A percentile compares a stretch with the other conserved stretches of the same genome.
Conservation (phyloP, 2,113 vertebrate genomes). For the Atrichornis clamosus region DNA sequence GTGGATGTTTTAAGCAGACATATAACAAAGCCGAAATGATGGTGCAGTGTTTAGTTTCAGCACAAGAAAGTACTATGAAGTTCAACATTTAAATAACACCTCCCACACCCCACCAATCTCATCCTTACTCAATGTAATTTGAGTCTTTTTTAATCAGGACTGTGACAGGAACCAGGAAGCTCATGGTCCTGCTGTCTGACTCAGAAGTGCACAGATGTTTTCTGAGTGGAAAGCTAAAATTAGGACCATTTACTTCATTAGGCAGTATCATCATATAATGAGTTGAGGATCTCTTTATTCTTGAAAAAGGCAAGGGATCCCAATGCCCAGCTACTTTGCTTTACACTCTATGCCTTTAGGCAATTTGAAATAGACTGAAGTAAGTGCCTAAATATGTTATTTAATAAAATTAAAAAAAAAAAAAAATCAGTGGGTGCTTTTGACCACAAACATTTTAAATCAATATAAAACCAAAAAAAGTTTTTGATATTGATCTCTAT, state of each 20-base stretch:
- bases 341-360: background rate
- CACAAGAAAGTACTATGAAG: background rate
- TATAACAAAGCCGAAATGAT: background rate
- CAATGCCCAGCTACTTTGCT: background rate
- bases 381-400: background rate
- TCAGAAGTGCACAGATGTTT: slow-evolving; percentile 46
- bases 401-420: background rate
- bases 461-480: background rate
- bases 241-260: slow-evolving; percentile 1
- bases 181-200: slow-evolving; percentile 8
- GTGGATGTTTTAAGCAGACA: background rate
- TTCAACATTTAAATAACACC: background rate
- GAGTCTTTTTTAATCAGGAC: background rate
- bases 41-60: background rate
- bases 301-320: background rate
- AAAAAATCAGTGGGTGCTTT: background rate
- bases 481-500: background rate
- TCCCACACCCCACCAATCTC: background rate
- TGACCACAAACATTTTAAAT: background rate
- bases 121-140: background rate
- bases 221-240: slow-evolving; percentile 30
- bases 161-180: slow-evolving; percentile 36
- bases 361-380: background rate
- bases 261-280: background rate
- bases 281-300: background rate